phyloP scores from a whole-genome alignment of 2,113 vertebrate genomes.

The Halcyon malimbica region DNA sequence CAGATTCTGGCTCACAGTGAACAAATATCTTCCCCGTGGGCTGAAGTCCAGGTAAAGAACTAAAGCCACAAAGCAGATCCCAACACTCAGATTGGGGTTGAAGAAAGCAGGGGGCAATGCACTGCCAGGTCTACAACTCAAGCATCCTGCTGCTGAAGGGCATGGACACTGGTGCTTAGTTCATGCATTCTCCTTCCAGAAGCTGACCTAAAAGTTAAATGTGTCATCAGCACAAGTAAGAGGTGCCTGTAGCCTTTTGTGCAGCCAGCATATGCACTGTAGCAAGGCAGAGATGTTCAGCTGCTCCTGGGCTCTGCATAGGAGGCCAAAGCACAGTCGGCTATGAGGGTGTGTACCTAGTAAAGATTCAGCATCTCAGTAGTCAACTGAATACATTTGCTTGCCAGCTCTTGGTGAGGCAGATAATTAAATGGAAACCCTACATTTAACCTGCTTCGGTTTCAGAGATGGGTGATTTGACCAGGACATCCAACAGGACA shows the following conservation, averaged over 20 bases:
- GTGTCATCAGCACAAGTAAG: neutral
- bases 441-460: neutral
- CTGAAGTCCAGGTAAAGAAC: neutral
- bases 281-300: neutral
- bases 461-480: neutral
- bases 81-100: neutral
- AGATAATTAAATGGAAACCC: neutral
- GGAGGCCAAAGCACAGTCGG: neutral
- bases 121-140: neutral
- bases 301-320: neutral
- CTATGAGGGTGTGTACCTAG: neutral
- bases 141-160: neutral
- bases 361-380: neutral
- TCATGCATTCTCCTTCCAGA: fast-evolving
- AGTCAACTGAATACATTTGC: neutral
- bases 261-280: neutral
- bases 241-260: neutral
- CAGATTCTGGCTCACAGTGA: neutral
- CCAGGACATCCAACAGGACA: neutral
- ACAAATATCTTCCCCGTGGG: neutral
- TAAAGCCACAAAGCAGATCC: neutral
- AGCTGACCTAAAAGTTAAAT: neutral
- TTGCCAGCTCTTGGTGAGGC: neutral
- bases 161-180: neutral
- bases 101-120: neutral